Percentiles rank a stretch among this genome's conserved stretches.
Evolutionary conservation across 2,113 vertebrate species (phyloP).

Genomic region (Megaleporinus macrocephalus): DNA sequence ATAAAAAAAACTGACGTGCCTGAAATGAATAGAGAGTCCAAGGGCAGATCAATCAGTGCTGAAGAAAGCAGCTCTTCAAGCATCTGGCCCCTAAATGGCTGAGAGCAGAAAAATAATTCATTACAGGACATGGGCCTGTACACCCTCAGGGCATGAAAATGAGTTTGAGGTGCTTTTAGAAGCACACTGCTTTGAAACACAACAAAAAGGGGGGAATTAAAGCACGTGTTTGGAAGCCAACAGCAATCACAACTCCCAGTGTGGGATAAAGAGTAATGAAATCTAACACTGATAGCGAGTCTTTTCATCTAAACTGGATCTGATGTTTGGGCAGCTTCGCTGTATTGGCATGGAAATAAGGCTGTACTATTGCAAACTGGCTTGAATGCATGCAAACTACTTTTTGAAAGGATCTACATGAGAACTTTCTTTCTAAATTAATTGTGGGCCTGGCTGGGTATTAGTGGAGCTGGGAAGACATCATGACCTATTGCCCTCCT

Average conservation of each 20-base stretch:
- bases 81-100: constrained; percentile 54
- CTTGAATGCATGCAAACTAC: too few relatives aligned
- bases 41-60: constrained; percentile 54
- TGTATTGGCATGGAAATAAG: too few relatives aligned
- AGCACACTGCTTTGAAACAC: neutral
- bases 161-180: constrained; percentile 17
- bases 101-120: constrained; percentile 51
- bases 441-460: too few relatives aligned
- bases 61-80: constrained; percentile 58
- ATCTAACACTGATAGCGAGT: neutral
- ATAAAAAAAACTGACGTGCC: constrained; percentile 56
- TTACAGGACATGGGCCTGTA: constrained; percentile 35
- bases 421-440: too few relatives aligned
- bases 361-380: too few relatives aligned
- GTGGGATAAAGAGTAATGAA: neutral
- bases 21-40: constrained; percentile 59
- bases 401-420: too few relatives aligned
- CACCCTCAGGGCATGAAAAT: constrained; percentile 47
- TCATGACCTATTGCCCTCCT: too few relatives aligned
- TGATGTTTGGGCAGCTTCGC: neutral
- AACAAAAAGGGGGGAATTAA: neutral
- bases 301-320: neutral
- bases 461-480: too few relatives aligned
- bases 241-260: neutral
- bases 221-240: neutral